Percentiles rank a stretch among this genome's conserved stretches.
phyloP scores from a whole-genome alignment of 2,797 vertebrate genomes.

The Sebastes nivosus region DNA sequence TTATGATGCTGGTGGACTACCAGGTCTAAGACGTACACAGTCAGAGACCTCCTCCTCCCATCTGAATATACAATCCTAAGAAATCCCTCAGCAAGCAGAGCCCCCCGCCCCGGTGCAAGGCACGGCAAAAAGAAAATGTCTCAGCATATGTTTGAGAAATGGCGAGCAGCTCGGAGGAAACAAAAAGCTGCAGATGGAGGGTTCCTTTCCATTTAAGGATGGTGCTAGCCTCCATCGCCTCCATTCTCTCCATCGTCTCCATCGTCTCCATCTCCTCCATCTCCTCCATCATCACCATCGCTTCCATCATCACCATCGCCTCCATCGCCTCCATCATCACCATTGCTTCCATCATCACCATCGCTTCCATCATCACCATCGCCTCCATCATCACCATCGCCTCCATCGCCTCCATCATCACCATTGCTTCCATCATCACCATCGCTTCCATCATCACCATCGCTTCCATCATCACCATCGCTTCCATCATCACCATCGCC shows the following conservation, averaged over 20 bases:
- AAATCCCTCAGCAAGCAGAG: slow-evolving; percentile 45
- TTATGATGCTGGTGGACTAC: slow-evolving; percentile 10
- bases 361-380: fast-evolving
- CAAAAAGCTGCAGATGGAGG: slow-evolving; percentile 56
- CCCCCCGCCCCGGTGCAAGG: slow-evolving; percentile 16
- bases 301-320: fast-evolving
- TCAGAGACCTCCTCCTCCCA: not conserved
- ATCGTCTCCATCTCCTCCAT: fast-evolving
- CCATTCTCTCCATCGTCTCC: too few relatives aligned
- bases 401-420: too few relatives aligned
- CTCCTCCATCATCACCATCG: fast-evolving
- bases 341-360: too few relatives aligned
- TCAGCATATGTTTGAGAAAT: slow-evolving; percentile 52
- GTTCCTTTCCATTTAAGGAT: slow-evolving; percentile 55
- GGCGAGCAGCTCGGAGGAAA: slow-evolving; percentile 33
- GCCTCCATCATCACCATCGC: too few relatives aligned
- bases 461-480: too few relatives aligned
- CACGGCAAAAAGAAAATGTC: slow-evolving; percentile 43
- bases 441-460: not conserved
- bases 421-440: not conserved
- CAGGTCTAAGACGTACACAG: not conserved
- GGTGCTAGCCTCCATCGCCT: slow-evolving; percentile 37
- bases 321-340: too few relatives aligned
- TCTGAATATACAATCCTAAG: slow-evolving; percentile 29
- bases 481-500: fast-evolving